phyloP scores from a whole-genome alignment of 2,888 invertebrate species.

The Scrobipalpa atriplicella region DNA sequence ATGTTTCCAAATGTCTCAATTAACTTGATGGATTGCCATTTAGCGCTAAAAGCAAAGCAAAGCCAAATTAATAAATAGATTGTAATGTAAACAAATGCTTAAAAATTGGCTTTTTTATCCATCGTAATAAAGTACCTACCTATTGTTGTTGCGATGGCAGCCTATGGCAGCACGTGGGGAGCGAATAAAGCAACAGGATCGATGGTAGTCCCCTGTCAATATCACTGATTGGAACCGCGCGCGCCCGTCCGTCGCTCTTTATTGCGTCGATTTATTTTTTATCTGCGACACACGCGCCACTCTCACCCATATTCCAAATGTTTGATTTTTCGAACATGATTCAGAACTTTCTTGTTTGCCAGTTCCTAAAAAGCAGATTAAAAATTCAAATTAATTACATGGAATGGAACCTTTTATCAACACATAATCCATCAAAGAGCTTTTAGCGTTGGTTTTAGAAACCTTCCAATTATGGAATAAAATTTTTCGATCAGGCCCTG shows the following conservation, averaged over 20 bases:
- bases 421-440: constrained; percentile 32
- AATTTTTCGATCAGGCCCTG: neutral
- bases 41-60: constrained; percentile 15
- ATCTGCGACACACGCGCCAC: constrained; percentile 33
- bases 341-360: constrained; percentile 32
- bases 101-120: constrained; percentile 26
- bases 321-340: constrained; percentile 35
- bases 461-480: constrained; percentile 13
- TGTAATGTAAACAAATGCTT: constrained; percentile 22
- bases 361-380: constrained; percentile 28
- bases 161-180: constrained; percentile 35
- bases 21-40: constrained; percentile 20
- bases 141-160: constrained; percentile 34
- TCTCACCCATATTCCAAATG: constrained; percentile 1
- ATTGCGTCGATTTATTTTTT: constrained; percentile 54
- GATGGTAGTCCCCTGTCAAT: constrained; percentile 59
- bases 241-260: constrained; percentile 47
- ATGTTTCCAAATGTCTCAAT: constrained; percentile 1
- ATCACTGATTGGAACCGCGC: constrained; percentile 61
- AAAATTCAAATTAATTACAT: constrained; percentile 33
- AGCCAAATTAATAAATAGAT: neutral
- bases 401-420: constrained; percentile 20
- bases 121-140: constrained; percentile 41
- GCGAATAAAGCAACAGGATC: constrained; percentile 49
- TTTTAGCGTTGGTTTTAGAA: constrained; percentile 27